phyloP scores from a whole-genome alignment of 2,888 invertebrate genomes.

The Aphodius sticticus region DNA sequence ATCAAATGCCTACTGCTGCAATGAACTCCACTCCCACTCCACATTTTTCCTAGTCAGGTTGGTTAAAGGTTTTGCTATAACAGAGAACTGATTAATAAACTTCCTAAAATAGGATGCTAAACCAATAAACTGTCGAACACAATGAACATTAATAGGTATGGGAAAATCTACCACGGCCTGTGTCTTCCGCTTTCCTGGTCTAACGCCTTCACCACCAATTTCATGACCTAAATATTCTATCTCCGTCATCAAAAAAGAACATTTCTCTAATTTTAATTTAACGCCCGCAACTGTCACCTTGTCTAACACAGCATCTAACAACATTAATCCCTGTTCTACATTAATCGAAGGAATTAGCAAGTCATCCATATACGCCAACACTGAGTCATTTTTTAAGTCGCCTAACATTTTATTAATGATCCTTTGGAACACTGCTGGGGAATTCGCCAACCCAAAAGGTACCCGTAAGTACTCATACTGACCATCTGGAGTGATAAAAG shows the following conservation, averaged over 20 bases:
- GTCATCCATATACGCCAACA: slow-evolving; percentile 34
- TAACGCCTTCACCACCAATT: too few relatives aligned
- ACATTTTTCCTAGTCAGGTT: slow-evolving; percentile 40
- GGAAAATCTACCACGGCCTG: slow-evolving; percentile 47
- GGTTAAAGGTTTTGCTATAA: slow-evolving; percentile 42
- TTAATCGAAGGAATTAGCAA: slow-evolving; percentile 40
- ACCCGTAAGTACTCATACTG: too few relatives aligned
- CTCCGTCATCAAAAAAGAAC: too few relatives aligned
- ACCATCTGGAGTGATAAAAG: too few relatives aligned
- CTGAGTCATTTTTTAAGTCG: slow-evolving; percentile 36
- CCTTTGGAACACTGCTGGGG: background rate
- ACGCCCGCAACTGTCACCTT: slow-evolving; percentile 21
- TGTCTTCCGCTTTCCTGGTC: slow-evolving; percentile 47
- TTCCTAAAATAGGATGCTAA: slow-evolving; percentile 46
- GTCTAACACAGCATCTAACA: slow-evolving; percentile 34
- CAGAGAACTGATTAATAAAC: slow-evolving; percentile 45
- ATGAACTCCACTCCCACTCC: slow-evolving; percentile 39
- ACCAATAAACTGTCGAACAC: slow-evolving; percentile 47
- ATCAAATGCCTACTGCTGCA: slow-evolving; percentile 41
- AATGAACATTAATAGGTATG: slow-evolving; percentile 44
- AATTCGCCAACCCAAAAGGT: too few relatives aligned
- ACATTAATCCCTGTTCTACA: slow-evolving; percentile 34
- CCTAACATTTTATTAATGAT: slow-evolving; percentile 38
- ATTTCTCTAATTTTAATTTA: background rate
- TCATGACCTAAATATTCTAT: too few relatives aligned